A percentile compares a stretch with the other conserved stretches of the same genome.
These are phyloP conservation scores for Clarias magur DNA, from an alignment of 2,113 vertebrate genomes.

Conservation along the genomic window DNA sequence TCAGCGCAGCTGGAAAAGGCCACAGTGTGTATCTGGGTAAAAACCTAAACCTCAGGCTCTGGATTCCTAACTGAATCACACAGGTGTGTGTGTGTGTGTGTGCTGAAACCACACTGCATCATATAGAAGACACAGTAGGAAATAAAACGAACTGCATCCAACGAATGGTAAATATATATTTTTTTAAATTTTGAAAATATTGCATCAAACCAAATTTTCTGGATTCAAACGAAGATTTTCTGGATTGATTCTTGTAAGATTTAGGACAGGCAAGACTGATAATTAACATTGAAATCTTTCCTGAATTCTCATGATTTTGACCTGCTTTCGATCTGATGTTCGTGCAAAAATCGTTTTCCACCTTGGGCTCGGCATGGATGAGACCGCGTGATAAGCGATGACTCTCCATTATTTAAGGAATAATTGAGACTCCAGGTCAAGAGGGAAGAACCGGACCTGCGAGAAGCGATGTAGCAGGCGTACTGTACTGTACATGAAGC, in stretches of 20 bases:
- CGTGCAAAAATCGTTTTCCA: not conserved
- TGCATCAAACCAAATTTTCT: not conserved
- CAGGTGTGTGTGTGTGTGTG: conserved; percentile 39
- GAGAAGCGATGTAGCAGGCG: not conserved
- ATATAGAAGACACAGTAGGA: not conserved
- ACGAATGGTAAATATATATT: not conserved
- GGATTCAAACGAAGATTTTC: no score
- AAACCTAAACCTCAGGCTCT: conserved; percentile 70
- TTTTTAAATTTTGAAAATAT: no score
- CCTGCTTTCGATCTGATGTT: not conserved
- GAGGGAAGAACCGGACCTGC: no score
- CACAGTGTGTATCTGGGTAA: conserved; percentile 46
- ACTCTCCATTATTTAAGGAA: not conserved
- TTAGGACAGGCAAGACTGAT: not conserved
- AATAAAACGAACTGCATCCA: not conserved
- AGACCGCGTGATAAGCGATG: not conserved
- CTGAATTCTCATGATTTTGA: not conserved
- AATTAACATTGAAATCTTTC: not conserved
- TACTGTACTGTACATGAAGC: not conserved
- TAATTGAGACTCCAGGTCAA: not conserved
- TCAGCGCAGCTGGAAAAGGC: conserved; percentile 61
- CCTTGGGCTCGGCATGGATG: not conserved
- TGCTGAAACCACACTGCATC: not conserved
- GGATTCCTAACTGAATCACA: conserved; percentile 69
- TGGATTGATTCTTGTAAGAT: not conserved